Evolutionary conservation across 2,113 vertebrate species (phyloP), one percentile per base, ranked within the genome.

Genomic region (Gasterosteus nipponicus): DNA sequence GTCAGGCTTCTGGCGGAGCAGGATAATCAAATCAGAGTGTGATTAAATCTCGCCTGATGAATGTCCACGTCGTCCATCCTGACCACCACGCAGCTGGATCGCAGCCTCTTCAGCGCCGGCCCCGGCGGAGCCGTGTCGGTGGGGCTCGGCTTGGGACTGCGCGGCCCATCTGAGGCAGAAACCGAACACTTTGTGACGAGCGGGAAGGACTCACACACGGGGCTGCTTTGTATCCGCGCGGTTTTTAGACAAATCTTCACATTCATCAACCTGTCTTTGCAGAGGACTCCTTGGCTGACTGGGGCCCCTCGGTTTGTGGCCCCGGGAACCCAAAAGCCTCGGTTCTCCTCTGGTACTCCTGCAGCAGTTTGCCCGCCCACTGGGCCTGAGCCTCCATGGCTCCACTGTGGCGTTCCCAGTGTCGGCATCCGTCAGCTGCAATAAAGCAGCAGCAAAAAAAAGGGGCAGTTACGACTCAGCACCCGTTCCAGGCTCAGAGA

Each of bases 21-120:
- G 42, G 59, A 41, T 62, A 83, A 87, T 84, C 53, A 42, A 89
- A 84, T 81, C 18, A 87, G 67, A 3, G 31, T 19, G 51, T 38
- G 2, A 69, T 80, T 49, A 66, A 81, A 59, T 35, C 89, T 89
- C 87, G 85, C 98, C 97, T 99, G 97, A 90, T 97, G 96, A 79
- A 99, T 95, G 87, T 99, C 95, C 88, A 99, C 71, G 85, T 99
- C 97, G 63, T 99, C 97, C 78, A 99, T 94, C 10, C 97, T 87
- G 58, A 99, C 77, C 41, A 99, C 92, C 81, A 98, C 73, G 1
- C 96, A 98, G 92, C 96, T 97, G n/a, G 96, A 98, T 9, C 96
- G 95, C 38, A 99, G 96, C 57, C 95, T 95, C 87, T 94, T 95
- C 93, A 97, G 94, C 0, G 94, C 88, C 0, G 95, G 33, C 66